Base-by-base conservation (phyloP, 2,113 vertebrate species). In the Colistium nudipinnis region DNA sequence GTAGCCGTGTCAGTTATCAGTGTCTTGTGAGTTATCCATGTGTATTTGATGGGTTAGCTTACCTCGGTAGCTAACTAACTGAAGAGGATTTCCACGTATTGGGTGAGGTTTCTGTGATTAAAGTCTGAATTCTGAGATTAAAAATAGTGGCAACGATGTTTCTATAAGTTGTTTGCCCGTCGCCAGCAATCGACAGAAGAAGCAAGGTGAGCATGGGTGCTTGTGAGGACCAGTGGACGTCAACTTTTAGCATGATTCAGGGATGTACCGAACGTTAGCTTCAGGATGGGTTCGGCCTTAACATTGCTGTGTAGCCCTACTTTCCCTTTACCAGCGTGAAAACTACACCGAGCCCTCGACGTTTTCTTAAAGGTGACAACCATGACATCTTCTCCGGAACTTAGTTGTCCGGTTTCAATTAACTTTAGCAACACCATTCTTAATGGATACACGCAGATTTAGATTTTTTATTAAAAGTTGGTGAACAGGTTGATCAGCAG, bases 61-160 rank as follows among this genome's bases (percentile, higher is more conserved):
- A 41, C 31, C 43, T 12, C 7, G 16, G 54, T 52, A 41, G 65
- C 65, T 59, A 63, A 44, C 20, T 60, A 74, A 55, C 22, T 33
- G 56, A 24, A 9, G 38, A 1, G 36, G 44, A 47, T 68, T 79
- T 75, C 19, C n/a, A 27, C 25, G 24, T 28, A 49, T n/a, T n/a
- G n/a, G n/a, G n/a, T n/a, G n/a, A n/a, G n/a, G n/a, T n/a, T n/a
- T n/a, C n/a, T n/a, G n/a, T n/a, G n/a, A n/a, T n/a, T n/a, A n/a
- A n/a, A n/a, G n/a, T n/a, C n/a, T n/a, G n/a, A n/a, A n/a, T n/a
- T n/a, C n/a, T n/a, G n/a, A n/a, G n/a, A n/a, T n/a, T n/a, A n/a
- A n/a, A n/a, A n/a, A n/a, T n/a, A n/a, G n/a, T n/a, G n/a, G n/a
- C n/a, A n/a, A n/a, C n/a, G n/a, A n/a, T n/a, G n/a, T n/a, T n/a